phyloP scores from a whole-genome alignment of 2,113 vertebrate species.

The Hypomesus transpacificus region DNA sequence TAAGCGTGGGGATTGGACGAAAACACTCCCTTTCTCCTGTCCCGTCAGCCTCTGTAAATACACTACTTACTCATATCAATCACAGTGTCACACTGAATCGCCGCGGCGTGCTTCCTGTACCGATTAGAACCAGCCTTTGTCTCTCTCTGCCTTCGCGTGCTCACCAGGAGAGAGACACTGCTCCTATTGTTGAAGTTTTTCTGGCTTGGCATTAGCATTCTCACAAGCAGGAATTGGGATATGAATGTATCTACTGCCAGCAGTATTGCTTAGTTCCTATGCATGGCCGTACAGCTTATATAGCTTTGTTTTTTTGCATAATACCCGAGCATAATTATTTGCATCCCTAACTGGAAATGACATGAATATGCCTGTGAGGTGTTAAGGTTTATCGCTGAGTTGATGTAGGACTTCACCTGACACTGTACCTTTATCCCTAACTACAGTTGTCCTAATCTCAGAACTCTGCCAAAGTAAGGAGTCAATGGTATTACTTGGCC shows the following conservation, averaged over 20 bases:
- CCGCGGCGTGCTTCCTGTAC: slow-evolving; percentile 63
- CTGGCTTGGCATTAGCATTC: slow-evolving; percentile 60
- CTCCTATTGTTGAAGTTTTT: slow-evolving; percentile 51
- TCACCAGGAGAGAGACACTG: slow-evolving; percentile 61
- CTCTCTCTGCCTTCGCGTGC: slow-evolving; percentile 53
- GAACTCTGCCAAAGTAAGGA: slow-evolving; percentile 23
- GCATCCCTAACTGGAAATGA: too few relatives aligned
- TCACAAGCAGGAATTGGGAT: background rate
- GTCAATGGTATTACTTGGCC: slow-evolving; percentile 26
- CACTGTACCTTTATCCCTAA: too few relatives aligned
- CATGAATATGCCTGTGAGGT: too few relatives aligned
- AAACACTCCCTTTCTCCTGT: slow-evolving; percentile 75
- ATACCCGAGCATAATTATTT: too few relatives aligned
- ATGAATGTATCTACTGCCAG: background rate
- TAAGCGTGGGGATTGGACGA: slow-evolving; percentile 70
- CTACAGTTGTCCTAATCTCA: slow-evolving; percentile 11
- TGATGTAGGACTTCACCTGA: too few relatives aligned
- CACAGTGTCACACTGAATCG: slow-evolving; percentile 71
- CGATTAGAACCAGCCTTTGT: slow-evolving; percentile 73
- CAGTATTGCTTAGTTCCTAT: background rate
- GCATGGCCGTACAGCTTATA: too few relatives aligned
- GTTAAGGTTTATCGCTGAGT: too few relatives aligned
- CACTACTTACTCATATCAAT: slow-evolving; percentile 76
- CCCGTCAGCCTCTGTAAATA: slow-evolving; percentile 76
- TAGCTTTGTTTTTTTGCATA: slow-evolving; percentile 22